Base-by-base conservation (phyloP, 2,113 vertebrate genomes). In the Lampris incognitus region DNA sequence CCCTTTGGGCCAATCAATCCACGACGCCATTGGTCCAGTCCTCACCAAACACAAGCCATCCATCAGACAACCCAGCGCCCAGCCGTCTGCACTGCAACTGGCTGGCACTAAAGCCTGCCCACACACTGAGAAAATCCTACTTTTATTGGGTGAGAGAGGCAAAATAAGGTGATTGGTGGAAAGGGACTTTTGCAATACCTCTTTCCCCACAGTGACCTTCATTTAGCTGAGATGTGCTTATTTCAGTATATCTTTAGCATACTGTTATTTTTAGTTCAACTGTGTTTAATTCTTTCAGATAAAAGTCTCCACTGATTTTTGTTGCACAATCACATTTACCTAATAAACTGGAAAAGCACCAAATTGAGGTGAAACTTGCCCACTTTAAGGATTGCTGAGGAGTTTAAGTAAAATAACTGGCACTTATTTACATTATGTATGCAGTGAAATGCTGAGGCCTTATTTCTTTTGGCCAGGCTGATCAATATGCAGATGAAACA, bases 401-500 rank as follows among this genome's bases (percentile, higher is more conserved):
- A 84, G 72, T 87, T 82, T 61, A 87, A 81, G 71, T 63, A 84
- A 82, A 86, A 87, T 83, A 89, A 81, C 84, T 80, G 77, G 49
- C 6, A 50, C 74, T 89, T 86, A 79, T 89, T 87, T 89, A 78
- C 87, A 88, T 92, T 89, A 91, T 91, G 87, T 89, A 90, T 91
- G 85, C 93, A 88, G 84, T 68, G 85, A 90, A 92, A 69, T 92
- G 92, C 92, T 92, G 89, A 93, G 87, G 79, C 73, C 71, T 82
- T 50, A 57, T 61, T 88, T 94, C 65, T 85, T 87, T 87, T 84
- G 64, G 80, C 74, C 71, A 76, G 72, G 69, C 81, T 86, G 82
- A 91, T 94, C 92, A 85, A 91, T 92, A 91, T 92, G 90, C 85
- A 91, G 89, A 93, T 92, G 88, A 89, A 91, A 91, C 81, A n/a